A percentile compares a stretch with the other conserved stretches of the same genome.
Evolutionary conservation across 2,888 invertebrate genomes (phyloP).

Genomic region (Parnassius orleans): DNA sequence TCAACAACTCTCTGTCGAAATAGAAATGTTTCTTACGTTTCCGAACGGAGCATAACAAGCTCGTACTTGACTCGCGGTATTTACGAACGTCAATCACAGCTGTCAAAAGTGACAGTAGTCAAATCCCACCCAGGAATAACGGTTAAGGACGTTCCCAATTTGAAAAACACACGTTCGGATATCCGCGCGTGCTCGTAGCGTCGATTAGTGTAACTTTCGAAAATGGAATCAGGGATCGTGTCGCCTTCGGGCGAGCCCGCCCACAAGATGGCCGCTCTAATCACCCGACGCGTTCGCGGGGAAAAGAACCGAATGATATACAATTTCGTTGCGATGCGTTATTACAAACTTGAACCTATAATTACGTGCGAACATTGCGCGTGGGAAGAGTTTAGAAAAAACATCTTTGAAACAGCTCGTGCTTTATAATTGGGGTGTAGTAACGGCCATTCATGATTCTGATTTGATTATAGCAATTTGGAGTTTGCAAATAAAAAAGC

Average conservation of each 20-base stretch:
- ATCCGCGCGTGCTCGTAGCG: slow-evolving; percentile 75
- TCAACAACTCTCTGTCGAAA: slow-evolving; percentile 57
- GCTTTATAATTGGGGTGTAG: slow-evolving; percentile 67
- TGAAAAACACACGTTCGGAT: slow-evolving; percentile 77
- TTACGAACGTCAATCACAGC: slow-evolving; percentile 77
- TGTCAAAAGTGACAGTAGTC: slow-evolving; percentile 78
- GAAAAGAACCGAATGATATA: slow-evolving; percentile 75
- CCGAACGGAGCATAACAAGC: slow-evolving; percentile 60
- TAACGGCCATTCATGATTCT: slow-evolving; percentile 61
- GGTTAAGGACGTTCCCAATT: slow-evolving; percentile 73
- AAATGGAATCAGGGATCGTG: slow-evolving; percentile 77
- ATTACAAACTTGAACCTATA: slow-evolving; percentile 75
- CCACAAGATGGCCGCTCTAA: slow-evolving; percentile 80
- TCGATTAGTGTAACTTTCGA: slow-evolving; percentile 80
- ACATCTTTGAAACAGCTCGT: slow-evolving; percentile 68
- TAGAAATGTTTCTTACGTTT: slow-evolving; percentile 61
- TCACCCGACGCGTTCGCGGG: slow-evolving; percentile 72
- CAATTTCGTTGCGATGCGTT: slow-evolving; percentile 80
- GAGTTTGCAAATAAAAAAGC: slow-evolving; percentile 37
- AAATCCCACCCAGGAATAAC: slow-evolving; percentile 73
- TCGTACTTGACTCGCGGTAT: slow-evolving; percentile 71
- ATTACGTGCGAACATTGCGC: slow-evolving; percentile 72
- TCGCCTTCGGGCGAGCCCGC: slow-evolving; percentile 76
- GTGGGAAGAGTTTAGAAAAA: slow-evolving; percentile 80
- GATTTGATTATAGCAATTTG: slow-evolving; percentile 53